Conservation (phyloP, 1,140 invertebrate species). For the Drosophila bipectinata region DNA sequence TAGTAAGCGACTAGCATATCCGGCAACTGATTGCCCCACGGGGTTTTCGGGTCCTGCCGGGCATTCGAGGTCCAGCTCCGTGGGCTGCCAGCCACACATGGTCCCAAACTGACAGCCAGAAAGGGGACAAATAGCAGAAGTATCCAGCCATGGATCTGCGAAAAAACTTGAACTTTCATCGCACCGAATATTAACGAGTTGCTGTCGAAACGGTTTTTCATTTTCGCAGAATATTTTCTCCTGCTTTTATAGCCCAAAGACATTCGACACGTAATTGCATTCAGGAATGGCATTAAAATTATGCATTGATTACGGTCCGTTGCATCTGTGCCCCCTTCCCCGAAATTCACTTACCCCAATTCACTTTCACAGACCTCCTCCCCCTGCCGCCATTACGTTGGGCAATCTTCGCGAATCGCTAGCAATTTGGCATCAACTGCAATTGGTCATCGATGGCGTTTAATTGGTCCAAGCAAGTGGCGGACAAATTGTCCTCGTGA, state of each 20-base stretch:
- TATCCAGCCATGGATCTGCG: constrained; percentile 4
- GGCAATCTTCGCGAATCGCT: constrained; percentile 52
- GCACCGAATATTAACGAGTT: constrained; percentile 72
- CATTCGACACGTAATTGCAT: constrained; percentile 60
- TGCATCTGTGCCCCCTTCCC: background rate
- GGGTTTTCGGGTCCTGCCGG: constrained; percentile 23
- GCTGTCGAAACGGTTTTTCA: constrained; percentile 46
- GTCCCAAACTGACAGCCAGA: constrained; percentile 45
- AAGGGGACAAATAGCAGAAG: constrained; percentile 35
- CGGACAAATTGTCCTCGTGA: constrained; percentile 50
- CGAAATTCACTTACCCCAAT: background rate
- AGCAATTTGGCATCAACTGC: constrained; percentile 69
- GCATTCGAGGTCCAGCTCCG: constrained; percentile 38
- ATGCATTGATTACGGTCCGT: constrained; percentile 70
- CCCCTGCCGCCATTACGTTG: constrained; percentile 53
- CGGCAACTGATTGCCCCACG: constrained; percentile 77
- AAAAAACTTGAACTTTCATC: constrained; percentile 35
- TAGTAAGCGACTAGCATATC: constrained; percentile 81
- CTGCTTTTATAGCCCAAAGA: constrained; percentile 59
- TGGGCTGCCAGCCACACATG: constrained; percentile 62
- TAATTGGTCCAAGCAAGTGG: constrained; percentile 70
- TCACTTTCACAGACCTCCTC: background rate
- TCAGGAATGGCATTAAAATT: constrained; percentile 69
- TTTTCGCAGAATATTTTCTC: constrained; percentile 32
- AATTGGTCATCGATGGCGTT: constrained; percentile 75